A percentile compares a stretch with the other conserved stretches of the same genome.
Evolutionary conservation across 1,140 invertebrate genomes (phyloP).

Genomic region (Drosophila teissieri): DNA sequence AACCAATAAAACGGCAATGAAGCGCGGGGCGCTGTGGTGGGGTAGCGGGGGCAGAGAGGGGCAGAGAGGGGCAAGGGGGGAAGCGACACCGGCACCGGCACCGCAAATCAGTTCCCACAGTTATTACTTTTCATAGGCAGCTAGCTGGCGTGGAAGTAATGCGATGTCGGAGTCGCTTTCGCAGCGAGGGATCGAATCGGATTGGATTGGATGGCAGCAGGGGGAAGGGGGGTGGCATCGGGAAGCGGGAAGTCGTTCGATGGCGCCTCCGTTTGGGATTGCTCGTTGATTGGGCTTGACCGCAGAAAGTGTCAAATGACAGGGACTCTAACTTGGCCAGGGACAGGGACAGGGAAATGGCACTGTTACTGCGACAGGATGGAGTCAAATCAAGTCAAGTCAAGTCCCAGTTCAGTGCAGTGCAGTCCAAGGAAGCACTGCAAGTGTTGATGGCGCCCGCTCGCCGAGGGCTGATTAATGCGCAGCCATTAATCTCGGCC

Average conservation of each 20-base stretch:
- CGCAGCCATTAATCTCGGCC: constrained; percentile 65
- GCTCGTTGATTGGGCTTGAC: constrained; percentile 70
- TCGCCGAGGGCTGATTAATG: constrained; percentile 62
- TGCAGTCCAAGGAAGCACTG: constrained; percentile 36
- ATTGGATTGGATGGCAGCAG: no score
- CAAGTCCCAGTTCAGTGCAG: no score
- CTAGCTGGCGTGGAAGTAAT: constrained; percentile 78
- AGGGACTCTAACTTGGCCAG: background rate
- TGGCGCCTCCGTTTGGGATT: constrained; percentile 71
- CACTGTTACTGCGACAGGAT: background rate
- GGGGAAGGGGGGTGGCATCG: constrained; percentile 10
- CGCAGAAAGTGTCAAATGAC: constrained; percentile 78
- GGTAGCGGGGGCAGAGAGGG: background rate
- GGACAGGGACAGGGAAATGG: background rate
- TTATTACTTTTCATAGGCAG: constrained; percentile 82
- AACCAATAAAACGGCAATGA: constrained; percentile 83
- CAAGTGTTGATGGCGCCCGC: constrained; percentile 73
- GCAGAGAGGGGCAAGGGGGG: background rate
- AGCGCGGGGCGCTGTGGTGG: constrained; percentile 26
- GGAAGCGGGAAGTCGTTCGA: constrained; percentile 14
- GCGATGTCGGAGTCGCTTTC: constrained; percentile 48
- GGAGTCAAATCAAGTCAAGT: background rate
- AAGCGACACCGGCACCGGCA: constrained; percentile 19
- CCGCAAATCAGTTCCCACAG: constrained; percentile 75
- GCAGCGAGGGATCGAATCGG: background rate